Evolutionary conservation across 2,888 invertebrate genomes (phyloP), one percentile per base, ranked within the genome.

Genomic region (Geophilus truncorum): DNA sequence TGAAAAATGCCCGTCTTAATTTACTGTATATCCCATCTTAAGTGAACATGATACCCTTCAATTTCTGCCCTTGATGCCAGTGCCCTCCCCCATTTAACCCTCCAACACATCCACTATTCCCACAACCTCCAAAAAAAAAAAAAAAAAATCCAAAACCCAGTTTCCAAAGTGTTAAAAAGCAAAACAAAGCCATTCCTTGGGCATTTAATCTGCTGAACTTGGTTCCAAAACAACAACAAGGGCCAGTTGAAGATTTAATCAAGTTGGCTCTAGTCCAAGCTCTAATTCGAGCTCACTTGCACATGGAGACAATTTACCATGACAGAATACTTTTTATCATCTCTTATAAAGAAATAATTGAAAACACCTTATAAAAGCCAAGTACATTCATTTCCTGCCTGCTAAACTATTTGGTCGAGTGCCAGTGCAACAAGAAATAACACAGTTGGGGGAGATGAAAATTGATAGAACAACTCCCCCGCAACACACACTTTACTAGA

Each of bases 231-330:
- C 51, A 51, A 51, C 51, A 51, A 32, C 5, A 32, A 51, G 51
- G 51, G 18, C 18, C 51, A 51, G 51, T 51, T 51, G 51, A 51
- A 51, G 51, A 51, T 51, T 51, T 21, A 51, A 51, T 51, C 51
- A 51, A 51, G 18, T 51, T 51, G 51, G 51, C 51, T 51, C 18
- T n/a, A 18, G 4, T 51, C 51, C 51, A 51, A 51, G 32, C 75
- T 75, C 75, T 75, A 75, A 75, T 75, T 75, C 75, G 32, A 75
- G 75, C 28, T 51, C 28, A 12, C 32, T 75, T 75, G 77, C 77
- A 77, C 77, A 77, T 77, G 77, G 77, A 77, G 77, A 77, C 36
- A 36, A 36, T 77, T 77, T 77, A 34, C 77, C 32, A 75, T 77
- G 34, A 34, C 36, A 32, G 25, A 77, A 32, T 77, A 77, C 36